Evolutionary conservation across 1,140 invertebrate species (phyloP).

Genomic region (Drosophila pruinosa): DNA sequence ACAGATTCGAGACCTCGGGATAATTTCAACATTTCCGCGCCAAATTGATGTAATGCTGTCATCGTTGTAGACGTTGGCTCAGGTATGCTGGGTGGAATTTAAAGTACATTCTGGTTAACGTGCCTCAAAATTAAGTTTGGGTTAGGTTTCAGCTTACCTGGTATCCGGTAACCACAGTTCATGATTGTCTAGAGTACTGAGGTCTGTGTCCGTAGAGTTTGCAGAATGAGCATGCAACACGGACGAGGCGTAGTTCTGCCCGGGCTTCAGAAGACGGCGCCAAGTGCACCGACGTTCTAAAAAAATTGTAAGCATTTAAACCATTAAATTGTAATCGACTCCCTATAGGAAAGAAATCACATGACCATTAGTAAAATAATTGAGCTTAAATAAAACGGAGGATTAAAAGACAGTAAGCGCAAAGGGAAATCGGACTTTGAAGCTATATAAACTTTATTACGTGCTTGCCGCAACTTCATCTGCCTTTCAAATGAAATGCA

Average conservation of each 20-base stretch:
- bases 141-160: slow-evolving; percentile 80
- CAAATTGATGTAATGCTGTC: slow-evolving; percentile 91
- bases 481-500: slow-evolving; percentile 61
- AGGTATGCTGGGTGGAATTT: slow-evolving; percentile 61
- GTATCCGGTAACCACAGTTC: slow-evolving; percentile 91
- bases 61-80: slow-evolving; percentile 91
- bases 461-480: slow-evolving; percentile 54
- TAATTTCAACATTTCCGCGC: slow-evolving; percentile 91
- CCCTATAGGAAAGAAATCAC: slow-evolving; percentile 38
- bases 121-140: not conserved
- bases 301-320: slow-evolving; percentile 10
- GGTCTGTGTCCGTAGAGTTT: slow-evolving; percentile 91
- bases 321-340: slow-evolving; percentile 30
- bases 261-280: slow-evolving; percentile 85
- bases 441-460: slow-evolving; percentile 17
- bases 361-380: slow-evolving; percentile 31
- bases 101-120: not conserved
- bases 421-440: not conserved
- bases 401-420: not conserved
- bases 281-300: slow-evolving; percentile 87
- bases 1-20: slow-evolving; percentile 89
- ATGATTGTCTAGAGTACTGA: slow-evolving; percentile 90
- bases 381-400: slow-evolving; percentile 46
- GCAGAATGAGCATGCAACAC: slow-evolving; percentile 89
- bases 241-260: slow-evolving; percentile 81